Conservation (phyloP, 2,888 invertebrate genomes). For the Ophioninae sp. region DNA sequence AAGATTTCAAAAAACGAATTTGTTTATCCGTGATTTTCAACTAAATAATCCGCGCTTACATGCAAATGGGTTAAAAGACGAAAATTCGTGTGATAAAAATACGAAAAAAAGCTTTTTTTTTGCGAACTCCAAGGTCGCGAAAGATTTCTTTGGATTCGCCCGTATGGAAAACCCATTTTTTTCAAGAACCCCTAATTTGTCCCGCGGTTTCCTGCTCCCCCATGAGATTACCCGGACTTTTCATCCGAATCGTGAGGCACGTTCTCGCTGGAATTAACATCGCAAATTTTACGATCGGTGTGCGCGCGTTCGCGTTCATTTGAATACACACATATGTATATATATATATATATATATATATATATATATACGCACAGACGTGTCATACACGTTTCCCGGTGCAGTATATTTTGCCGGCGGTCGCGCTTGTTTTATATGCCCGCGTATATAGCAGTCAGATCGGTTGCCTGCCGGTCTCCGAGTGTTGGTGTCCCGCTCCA, state of each 20-base stretch:
- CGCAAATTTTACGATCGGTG: conserved; percentile 15
- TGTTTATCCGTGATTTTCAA: too few species aligned
- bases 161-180: not conserved
- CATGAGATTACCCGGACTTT: not conserved
- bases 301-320: too few species aligned
- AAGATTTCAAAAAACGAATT: too few species aligned
- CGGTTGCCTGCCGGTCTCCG: conserved; percentile 31
- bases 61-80: too few species aligned
- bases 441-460: conserved; percentile 9
- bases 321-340: too few species aligned
- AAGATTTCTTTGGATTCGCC: not conserved
- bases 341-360: not conserved
- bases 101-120: too few species aligned
- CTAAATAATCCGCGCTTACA: too few species aligned
- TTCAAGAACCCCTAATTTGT: not conserved
- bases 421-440: conserved; percentile 24
- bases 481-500: conserved; percentile 36
- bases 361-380: not conserved
- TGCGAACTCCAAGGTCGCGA: too few species aligned
- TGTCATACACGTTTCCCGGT: conserved; percentile 10
- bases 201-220: not conserved
- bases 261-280: conserved; percentile 33
- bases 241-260: not conserved
- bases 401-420: conserved; percentile 36
- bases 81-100: too few species aligned